A percentile compares a stretch with the other conserved stretches of the same genome.
Evolutionary conservation across 2,888 invertebrate genomes (phyloP).

Genomic region (Opisthograptis luteolata): DNA sequence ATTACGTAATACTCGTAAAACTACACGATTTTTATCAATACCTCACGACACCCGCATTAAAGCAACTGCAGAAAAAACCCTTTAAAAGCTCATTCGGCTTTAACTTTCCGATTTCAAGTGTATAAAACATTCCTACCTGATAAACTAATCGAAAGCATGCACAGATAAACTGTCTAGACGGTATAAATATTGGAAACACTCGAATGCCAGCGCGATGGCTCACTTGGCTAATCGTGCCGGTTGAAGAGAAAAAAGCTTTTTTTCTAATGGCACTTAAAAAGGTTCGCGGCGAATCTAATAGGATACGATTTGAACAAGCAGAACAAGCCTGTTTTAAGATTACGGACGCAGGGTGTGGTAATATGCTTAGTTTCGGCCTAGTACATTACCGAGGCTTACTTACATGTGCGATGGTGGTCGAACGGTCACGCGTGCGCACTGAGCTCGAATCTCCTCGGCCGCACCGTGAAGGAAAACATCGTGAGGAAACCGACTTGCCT

Average conservation of each 20-base stretch:
- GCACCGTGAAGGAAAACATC: too few relatives aligned
- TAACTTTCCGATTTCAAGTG: constrained; percentile 61
- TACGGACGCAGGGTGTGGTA: constrained; percentile 56
- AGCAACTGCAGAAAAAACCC: constrained; percentile 40
- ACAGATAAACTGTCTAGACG: constrained; percentile 80
- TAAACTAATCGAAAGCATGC: constrained; percentile 59
- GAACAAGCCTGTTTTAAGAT: constrained; percentile 60
- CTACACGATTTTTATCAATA: constrained; percentile 21
- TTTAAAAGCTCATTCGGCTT: constrained; percentile 52
- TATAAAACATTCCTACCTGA: constrained; percentile 74
- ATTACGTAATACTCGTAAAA: constrained; percentile 23
- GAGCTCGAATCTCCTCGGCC: too few relatives aligned
- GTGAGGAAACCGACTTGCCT: too few relatives aligned
- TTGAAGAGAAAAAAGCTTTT: constrained; percentile 8
- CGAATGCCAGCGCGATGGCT: constrained; percentile 79
- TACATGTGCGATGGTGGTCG: too few relatives aligned
- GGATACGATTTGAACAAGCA: constrained; percentile 54
- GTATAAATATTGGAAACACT: constrained; percentile 78
- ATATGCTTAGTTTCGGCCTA: constrained; percentile 32
- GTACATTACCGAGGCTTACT: constrained; percentile 31
- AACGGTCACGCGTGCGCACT: too few relatives aligned
- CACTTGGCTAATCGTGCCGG: constrained; percentile 77
- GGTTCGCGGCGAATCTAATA: constrained; percentile 76
- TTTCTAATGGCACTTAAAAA: constrained; percentile 60
- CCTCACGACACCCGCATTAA: constrained; percentile 32